phyloP scores from a whole-genome alignment of 2,888 invertebrate genomes.

The Cheilosia urbana region DNA sequence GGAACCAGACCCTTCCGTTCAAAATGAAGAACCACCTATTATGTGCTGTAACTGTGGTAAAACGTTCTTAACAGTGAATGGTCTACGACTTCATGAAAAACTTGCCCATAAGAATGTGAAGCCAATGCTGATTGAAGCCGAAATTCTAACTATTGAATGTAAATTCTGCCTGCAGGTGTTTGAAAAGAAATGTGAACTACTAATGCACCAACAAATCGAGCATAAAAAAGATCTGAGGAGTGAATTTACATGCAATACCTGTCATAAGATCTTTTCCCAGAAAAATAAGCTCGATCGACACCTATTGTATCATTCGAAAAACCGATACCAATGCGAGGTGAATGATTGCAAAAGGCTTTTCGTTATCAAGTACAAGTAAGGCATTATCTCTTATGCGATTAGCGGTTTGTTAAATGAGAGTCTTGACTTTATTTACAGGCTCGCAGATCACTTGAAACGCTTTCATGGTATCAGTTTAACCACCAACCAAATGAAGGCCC shows the following conservation, averaged over 20 bases:
- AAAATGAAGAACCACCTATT: constrained; percentile 7
- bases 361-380: constrained; percentile 55
- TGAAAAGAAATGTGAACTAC: constrained; percentile 17
- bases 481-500: neutral
- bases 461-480: constrained; percentile 46
- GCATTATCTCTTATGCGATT: neutral
- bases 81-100: constrained; percentile 74
- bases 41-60: constrained; percentile 63
- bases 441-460: constrained; percentile 53
- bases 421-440: constrained; percentile 18
- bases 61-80: constrained; percentile 57
- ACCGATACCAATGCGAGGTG: constrained; percentile 25
- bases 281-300: constrained; percentile 51
- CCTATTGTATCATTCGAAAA: constrained; percentile 41
- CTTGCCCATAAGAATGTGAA: constrained; percentile 84
- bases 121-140: constrained; percentile 23
- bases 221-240: constrained; percentile 23
- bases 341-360: constrained; percentile 36
- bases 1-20: neutral
- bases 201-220: constrained; percentile 14
- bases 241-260: constrained; percentile 35
- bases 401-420: neutral
- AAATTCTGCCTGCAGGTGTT: constrained; percentile 50
- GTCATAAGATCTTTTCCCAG: constrained; percentile 39
- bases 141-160: constrained; percentile 38